Evolutionary conservation across 2,113 vertebrate genomes (phyloP), one percentile per base, ranked within the genome.

Genomic region (Crotalus horridus): DNA sequence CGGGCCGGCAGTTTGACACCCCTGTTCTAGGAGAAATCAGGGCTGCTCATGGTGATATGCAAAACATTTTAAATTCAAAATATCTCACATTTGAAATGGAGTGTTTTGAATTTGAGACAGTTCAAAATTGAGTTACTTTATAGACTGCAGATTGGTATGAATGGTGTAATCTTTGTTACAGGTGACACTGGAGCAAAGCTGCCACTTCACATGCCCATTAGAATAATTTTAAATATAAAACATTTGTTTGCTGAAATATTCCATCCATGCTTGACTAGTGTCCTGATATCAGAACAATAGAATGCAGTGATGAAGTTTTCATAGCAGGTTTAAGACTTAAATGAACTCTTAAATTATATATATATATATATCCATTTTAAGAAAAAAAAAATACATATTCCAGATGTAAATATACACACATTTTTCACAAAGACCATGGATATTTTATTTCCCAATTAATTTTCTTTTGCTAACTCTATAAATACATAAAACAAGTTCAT

Each of bases 281-380:
- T 33, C 81, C 29, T 85, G 53, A 58, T 26, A 85, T 92, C 33
- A 89, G n/a, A 21, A 88, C 58, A 89, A 55, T 24, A 55, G 46
- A 46, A 90, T 54, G 48, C 4, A 61, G 9, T 13, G n/a, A 58
- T 90, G 29, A 93, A 93, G 24, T 94, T 95, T 94, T 92, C 92
- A 93, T 24, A 94, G 92, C 15, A 92, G 1, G 26, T 94, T 95
- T 87, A 85, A 92, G 94, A 94, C 81, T 90, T 3, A 87, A 21
- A 89, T 91, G 13, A 53, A 48, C 92, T 92, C 89, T 74, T 89
- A 51, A n/a, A 91, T 59, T 90, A 48, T 95, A 94, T 21, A 93
- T 54, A 46, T 24, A 64, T 48, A 39, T 39, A 39, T 39, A 39
- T 39, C 48, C 6, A 88, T 53, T 81, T 74, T 56, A 55, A 89